phyloP scores from a whole-genome alignment of 2,113 vertebrate species.

The Brachyhypopomus gauderio region DNA sequence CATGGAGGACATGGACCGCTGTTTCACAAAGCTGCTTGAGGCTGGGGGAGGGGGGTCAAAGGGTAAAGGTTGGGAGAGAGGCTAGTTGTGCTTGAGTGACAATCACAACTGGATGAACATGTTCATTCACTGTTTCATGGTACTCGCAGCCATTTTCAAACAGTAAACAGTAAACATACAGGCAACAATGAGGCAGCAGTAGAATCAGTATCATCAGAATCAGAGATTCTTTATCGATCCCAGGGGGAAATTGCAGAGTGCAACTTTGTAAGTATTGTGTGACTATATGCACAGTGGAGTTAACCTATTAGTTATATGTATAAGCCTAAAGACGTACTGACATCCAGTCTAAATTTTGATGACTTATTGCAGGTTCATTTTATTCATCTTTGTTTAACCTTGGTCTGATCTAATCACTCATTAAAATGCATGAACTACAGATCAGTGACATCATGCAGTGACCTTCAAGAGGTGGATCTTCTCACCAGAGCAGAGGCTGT shows the following conservation, averaged over 20 bases:
- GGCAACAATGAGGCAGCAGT: too few species aligned
- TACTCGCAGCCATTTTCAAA: neutral
- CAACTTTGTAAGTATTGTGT: too few species aligned
- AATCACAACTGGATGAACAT: neutral
- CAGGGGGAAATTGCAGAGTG: too few species aligned
- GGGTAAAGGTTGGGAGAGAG: constrained; percentile 12
- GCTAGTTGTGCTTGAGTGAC: neutral
- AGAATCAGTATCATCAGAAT: too few species aligned
- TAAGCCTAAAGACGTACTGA: too few species aligned
- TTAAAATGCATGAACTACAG: neutral
- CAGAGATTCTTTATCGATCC: too few species aligned
- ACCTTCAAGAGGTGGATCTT: neutral
- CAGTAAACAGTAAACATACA: neutral
- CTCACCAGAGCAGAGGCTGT: neutral
- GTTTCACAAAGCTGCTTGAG: constrained; percentile 39
- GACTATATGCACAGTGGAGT: too few species aligned
- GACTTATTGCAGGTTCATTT: too few species aligned
- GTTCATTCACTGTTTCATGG: neutral
- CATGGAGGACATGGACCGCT: constrained; percentile 57
- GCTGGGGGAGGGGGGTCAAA: constrained; percentile 38
- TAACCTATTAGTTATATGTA: too few species aligned
- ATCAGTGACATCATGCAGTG: neutral
- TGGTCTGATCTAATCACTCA: too few species aligned
- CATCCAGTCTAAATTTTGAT: too few species aligned
- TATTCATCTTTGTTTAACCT: too few species aligned